Percentiles rank a stretch among this genome's conserved stretches.
Conservation (phyloP, 1,140 invertebrate species). For the Drosophila athabasca region DNA sequence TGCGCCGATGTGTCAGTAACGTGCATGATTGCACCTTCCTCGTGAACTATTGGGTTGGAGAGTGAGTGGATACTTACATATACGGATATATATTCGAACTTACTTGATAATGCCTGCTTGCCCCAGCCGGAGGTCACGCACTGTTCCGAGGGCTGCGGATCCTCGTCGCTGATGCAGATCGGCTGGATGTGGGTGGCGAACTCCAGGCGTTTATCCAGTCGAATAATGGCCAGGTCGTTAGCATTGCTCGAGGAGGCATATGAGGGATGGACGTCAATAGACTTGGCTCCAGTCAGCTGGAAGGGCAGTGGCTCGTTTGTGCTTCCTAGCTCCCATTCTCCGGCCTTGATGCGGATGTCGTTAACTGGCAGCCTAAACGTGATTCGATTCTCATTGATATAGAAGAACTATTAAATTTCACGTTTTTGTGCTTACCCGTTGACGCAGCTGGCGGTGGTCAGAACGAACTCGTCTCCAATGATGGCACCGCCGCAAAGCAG, state of each 20-base stretch:
- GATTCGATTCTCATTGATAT: background rate
- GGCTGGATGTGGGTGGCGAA: conserved; percentile 89
- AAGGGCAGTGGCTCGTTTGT: conserved; percentile 91
- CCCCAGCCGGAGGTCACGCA: conserved; percentile 93
- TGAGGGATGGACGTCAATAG: conserved; percentile 89
- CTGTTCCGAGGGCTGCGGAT: conserved; percentile 84
- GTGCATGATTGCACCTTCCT: conserved; percentile 90
- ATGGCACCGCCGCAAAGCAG: conserved; percentile 82
- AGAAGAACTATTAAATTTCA: too few relatives aligned
- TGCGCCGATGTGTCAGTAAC: conserved; percentile 87
- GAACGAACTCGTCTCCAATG: conserved; percentile 74
- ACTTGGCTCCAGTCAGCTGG: conserved; percentile 89
- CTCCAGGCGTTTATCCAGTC: conserved; percentile 86
- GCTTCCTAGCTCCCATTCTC: conserved; percentile 93
- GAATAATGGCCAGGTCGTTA: conserved; percentile 90
- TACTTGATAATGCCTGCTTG: conserved; percentile 90
- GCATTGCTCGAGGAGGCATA: conserved; percentile 87
- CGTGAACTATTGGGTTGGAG: conserved; percentile 84
- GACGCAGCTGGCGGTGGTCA: conserved; percentile 84
- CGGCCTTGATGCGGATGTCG: conserved; percentile 90
- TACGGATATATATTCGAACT: conserved; percentile 55
- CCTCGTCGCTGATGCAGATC: conserved; percentile 87
- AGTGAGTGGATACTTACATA: background rate
- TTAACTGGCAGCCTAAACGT: conserved; percentile 56
- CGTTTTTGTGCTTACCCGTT: conserved; percentile 87